A percentile compares a stretch with the other conserved stretches of the same genome.
Evolutionary conservation across 2,113 vertebrate genomes (phyloP).

Genomic region (Cochlearius cochlearius): DNA sequence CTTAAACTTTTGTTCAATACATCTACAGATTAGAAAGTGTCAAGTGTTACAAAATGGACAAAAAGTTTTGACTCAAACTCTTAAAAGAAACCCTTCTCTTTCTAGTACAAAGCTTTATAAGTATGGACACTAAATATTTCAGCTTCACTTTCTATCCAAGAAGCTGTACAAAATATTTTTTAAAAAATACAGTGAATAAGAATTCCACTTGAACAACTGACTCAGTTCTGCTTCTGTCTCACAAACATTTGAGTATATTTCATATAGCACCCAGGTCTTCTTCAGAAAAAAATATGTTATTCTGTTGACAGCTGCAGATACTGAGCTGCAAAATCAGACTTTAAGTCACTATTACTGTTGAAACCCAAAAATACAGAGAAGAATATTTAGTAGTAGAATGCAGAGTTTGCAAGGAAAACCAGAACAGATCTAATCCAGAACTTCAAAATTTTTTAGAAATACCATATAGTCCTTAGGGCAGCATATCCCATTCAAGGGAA

Average conservation of each 20-base stretch:
- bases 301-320: not conserved
- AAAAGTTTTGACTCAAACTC: not conserved
- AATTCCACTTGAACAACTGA: not conserved
- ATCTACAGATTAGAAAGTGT: conserved; percentile 76
- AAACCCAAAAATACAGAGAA: not conserved
- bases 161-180: not conserved
- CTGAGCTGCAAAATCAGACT: not conserved
- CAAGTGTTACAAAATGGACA: conserved; percentile 1
- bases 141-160: not conserved
- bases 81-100: not conserved
- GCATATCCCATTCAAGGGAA: not conserved
- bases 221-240: not conserved
- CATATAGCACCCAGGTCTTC: not conserved
- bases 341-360: not conserved
- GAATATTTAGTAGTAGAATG: not conserved
- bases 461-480: not conserved
- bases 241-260: not conserved
- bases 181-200: not conserved
- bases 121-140: not conserved
- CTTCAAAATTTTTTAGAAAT: not conserved
- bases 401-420: not conserved
- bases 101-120: not conserved
- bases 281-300: not conserved
- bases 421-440: not conserved
- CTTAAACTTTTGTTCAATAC: conserved; percentile 95